Conservation (phyloP, 2,888 invertebrate genomes). For the Latheticus oryzae region DNA sequence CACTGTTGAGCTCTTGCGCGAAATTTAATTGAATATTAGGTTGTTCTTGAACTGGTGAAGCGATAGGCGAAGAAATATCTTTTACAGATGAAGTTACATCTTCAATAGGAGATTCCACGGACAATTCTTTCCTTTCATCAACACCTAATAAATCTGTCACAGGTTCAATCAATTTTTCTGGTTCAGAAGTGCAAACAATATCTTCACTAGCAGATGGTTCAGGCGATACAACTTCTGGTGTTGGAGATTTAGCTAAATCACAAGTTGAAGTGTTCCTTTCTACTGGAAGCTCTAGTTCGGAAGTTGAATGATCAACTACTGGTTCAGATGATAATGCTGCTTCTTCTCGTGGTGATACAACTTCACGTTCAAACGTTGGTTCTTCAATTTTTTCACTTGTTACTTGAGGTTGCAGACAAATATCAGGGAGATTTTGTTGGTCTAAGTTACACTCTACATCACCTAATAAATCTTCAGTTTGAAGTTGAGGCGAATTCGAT, state of each 20-base stretch:
- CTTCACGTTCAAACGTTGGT: conserved; percentile 13
- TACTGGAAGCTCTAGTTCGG: no score
- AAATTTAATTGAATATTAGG: conserved; percentile 30
- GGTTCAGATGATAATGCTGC: conserved; percentile 7
- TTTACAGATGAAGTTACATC: conserved; percentile 63
- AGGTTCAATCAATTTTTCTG: conserved; percentile 17
- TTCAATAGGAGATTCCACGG: conserved; percentile 49
- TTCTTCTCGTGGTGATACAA: conserved; percentile 11
- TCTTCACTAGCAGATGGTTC: conserved; percentile 14
- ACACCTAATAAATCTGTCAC: conserved; percentile 5
- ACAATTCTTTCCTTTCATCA: conserved; percentile 6
- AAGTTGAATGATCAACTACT: not conserved
- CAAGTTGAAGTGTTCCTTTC: not conserved
- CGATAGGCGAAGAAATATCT: conserved; percentile 51
- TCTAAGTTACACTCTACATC: conserved; percentile 20
- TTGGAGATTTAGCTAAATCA: conserved; percentile 13
- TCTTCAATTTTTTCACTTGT: conserved; percentile 1
- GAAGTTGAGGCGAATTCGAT: conserved; percentile 19
- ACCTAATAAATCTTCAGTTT: conserved; percentile 6
- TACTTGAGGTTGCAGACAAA: conserved; percentile 17
- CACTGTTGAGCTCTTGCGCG: conserved; percentile 44
- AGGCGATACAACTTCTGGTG: conserved; percentile 10
- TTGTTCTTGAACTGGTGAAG: conserved; percentile 33
- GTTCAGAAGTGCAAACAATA: conserved; percentile 20
- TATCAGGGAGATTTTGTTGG: conserved; percentile 32